Evolutionary conservation across 2,888 invertebrate genomes (phyloP), one percentile per base, ranked within the genome.

Genomic region (Zhuqinia jingwanae): DNA sequence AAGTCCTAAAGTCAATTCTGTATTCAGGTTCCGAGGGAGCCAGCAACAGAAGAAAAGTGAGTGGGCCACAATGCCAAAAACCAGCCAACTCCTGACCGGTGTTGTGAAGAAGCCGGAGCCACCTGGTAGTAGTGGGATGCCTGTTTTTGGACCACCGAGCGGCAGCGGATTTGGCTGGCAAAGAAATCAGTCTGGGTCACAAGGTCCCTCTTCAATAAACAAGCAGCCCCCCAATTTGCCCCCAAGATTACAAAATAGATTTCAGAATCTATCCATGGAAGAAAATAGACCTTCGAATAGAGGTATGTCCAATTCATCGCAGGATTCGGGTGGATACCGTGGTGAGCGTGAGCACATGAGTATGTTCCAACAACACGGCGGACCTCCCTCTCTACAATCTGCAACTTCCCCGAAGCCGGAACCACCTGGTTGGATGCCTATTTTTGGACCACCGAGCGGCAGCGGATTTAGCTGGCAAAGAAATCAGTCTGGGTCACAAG

Each of bases 31-130:
- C n/a, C 79, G 83, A 20, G 63, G 75, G 36, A 70, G 75, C 50
- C 87, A 75, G 10, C 88, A 85, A 25, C 84, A 65, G 36, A 91
- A 90, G 65, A 91, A 91, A 45, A 92, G 92, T 85, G 93, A 92
- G 5, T 93, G 93, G 92, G 92, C 91, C 80, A 92, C 92, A 50
- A 92, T 92, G 13, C 80, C 78, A 75, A 90, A 90, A 87, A 89
- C 91, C 17, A 89, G 88, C 83, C 84, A 90, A 53, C 90, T 91
- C 73, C 63, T 65, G 45, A 75, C 83, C 10, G 58, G 53, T 50
- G n/a, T n/a, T n/a, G 65, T 42, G 1, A 91, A 90, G 78, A 88
- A 88, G 50, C 56, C 63, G n/a, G 89, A 89, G 56, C 73, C 85
- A 13, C 65, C 45, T n/a, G 84, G 77, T 10, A 17, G 77, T 47